These are phyloP conservation scores for Myodes glareolus DNA, from an alignment of 2,113 vertebrate genomes.

Conservation along the genomic window DNA sequence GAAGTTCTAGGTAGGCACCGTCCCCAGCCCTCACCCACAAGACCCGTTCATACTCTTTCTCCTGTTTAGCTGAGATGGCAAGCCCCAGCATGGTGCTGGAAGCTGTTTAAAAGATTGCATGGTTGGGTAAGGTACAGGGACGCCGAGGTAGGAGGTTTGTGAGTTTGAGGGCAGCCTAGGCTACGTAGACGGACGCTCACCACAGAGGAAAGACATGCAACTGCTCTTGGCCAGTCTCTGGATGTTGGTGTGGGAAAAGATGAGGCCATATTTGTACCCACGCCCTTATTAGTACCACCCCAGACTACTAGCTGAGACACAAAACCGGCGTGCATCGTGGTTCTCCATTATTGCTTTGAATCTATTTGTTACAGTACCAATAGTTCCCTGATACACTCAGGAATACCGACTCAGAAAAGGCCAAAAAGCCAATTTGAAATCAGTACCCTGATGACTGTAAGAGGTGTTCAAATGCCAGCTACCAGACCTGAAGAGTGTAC, in stretches of 20 bases:
- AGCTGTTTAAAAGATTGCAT: not conserved
- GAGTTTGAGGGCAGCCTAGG: not conserved
- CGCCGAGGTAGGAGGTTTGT: not conserved
- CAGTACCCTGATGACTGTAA: not conserved
- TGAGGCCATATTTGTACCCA: not conserved
- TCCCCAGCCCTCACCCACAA: not conserved
- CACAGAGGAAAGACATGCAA: not conserved
- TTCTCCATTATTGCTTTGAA: not conserved
- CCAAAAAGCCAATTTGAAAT: not conserved
- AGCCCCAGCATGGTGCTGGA: not conserved
- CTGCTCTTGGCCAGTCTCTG: not conserved
- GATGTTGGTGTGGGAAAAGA: not conserved
- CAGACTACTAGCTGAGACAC: not conserved
- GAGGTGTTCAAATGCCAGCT: not conserved
- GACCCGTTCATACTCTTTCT: not conserved
- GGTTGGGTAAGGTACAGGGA: not conserved
- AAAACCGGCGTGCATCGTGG: not conserved
- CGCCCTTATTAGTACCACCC: not conserved
- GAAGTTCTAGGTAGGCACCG: not conserved
- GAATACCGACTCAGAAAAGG: not conserved
- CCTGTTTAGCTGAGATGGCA: not conserved
- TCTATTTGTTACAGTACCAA: not conserved
- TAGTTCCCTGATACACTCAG: not conserved
- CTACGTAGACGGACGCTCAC: not conserved
- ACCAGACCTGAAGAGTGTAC: accelerated